Evolutionary conservation across 1,140 invertebrate species (phyloP).

Genomic region (Cecropterus lyciades): DNA sequence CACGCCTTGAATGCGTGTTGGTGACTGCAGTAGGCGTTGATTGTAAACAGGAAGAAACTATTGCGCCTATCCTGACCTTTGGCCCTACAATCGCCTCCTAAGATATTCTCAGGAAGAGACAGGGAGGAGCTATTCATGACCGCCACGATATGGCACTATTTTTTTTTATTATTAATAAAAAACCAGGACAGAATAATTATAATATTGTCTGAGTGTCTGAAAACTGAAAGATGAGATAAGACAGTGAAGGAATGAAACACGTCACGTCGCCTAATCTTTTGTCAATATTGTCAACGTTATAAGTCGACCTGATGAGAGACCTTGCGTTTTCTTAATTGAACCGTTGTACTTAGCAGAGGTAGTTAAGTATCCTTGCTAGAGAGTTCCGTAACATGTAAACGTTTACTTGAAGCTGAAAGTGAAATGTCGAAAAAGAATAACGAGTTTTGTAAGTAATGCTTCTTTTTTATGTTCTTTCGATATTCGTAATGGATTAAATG

Average conservation of each 20-base stretch:
- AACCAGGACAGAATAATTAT: not conserved
- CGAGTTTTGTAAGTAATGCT: conserved; percentile 64
- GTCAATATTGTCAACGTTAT: conserved; percentile 66
- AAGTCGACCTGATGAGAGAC: conserved; percentile 47
- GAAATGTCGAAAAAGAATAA: conserved; percentile 53
- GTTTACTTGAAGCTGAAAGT: not conserved
- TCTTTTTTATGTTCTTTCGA: too few relatives aligned
- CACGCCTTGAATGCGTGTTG: too few relatives aligned
- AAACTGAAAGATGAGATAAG: conserved; percentile 54
- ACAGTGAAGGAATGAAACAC: conserved; percentile 46
- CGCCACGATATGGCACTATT: too few relatives aligned
- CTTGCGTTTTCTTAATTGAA: conserved; percentile 54
- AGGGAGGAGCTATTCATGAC: too few relatives aligned
- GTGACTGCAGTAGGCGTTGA: too few relatives aligned
- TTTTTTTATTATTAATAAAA: not conserved
- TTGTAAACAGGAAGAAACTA: too few relatives aligned
- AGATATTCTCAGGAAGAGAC: too few relatives aligned
- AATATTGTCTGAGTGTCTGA: conserved; percentile 20
- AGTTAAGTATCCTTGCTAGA: conserved; percentile 14
- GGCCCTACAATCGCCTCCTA: too few relatives aligned
- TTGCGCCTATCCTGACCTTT: too few relatives aligned
- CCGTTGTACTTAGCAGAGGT: conserved; percentile 4
- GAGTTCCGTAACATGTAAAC: not conserved
- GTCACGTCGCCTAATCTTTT: conserved; percentile 61
- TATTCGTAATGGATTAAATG: too few relatives aligned